These are phyloP conservation scores for Cichlasoma orientale DNA, from an alignment of 2,797 vertebrate species.

Conservation along the genomic window DNA sequence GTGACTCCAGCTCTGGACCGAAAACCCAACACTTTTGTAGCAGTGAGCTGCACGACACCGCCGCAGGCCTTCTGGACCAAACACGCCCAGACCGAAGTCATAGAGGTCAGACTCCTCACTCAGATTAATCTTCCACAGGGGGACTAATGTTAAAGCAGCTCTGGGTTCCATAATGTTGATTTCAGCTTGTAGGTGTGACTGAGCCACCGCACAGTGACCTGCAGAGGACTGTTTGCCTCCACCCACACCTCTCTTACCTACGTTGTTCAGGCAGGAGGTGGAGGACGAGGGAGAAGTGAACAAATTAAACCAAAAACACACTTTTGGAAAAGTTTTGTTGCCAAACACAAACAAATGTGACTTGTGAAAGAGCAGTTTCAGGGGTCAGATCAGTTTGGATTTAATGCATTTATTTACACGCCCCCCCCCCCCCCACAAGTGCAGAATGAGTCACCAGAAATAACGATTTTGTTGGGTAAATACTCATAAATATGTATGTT, in stretches of 20 bases:
- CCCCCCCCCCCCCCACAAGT: background rate
- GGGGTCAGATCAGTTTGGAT: background rate
- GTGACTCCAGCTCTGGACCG: slow-evolving; percentile 91
- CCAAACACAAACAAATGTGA: background rate
- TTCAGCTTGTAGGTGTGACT: background rate
- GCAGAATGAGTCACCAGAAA: background rate
- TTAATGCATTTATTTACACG: background rate
- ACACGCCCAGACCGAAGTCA: slow-evolving; percentile 97
- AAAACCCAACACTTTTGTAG: slow-evolving; percentile 97
- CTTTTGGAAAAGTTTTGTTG: background rate
- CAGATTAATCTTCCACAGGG: background rate
- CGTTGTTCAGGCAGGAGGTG: background rate
- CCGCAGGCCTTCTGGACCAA: slow-evolving; percentile 99
- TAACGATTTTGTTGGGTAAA: background rate
- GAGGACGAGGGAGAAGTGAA: background rate
- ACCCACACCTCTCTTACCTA: background rate
- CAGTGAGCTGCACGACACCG: slow-evolving; percentile 96
- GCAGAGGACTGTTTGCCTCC: background rate
- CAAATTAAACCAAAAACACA: background rate
- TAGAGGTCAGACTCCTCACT: slow-evolving; percentile 86
- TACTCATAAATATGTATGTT: background rate
- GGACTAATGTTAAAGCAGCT: background rate
- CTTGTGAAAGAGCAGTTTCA: background rate
- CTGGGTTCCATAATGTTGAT: background rate
- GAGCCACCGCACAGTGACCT: background rate